Percentiles rank a stretch among this genome's conserved stretches.
Conservation (phyloP, 2,888 invertebrate genomes). For the Acholoe squamosa region DNA sequence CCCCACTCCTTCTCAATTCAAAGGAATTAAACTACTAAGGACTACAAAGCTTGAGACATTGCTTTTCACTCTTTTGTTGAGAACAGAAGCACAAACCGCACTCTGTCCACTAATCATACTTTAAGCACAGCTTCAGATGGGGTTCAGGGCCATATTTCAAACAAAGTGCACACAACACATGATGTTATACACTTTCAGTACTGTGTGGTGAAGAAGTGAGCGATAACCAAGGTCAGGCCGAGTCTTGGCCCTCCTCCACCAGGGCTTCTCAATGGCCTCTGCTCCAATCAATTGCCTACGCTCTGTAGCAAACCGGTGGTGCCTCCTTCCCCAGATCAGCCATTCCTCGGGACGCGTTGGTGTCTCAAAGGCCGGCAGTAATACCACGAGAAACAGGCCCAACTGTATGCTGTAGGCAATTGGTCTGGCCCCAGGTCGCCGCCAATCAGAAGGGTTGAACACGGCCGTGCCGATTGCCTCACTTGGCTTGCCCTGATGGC, state of each 20-base stretch:
- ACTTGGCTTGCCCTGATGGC: slow-evolving; percentile 34
- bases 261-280: slow-evolving; percentile 37
- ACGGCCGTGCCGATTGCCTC: slow-evolving; percentile 59
- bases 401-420: slow-evolving; percentile 32
- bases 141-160: slow-evolving; percentile 18
- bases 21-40: too few relatives aligned
- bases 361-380: slow-evolving; percentile 54
- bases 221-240: slow-evolving; percentile 1
- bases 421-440: slow-evolving; percentile 50
- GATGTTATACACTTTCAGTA: slow-evolving; percentile 31
- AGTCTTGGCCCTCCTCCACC: slow-evolving; percentile 31
- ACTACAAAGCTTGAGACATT: too few relatives aligned
- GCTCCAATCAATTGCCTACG: slow-evolving; percentile 52
- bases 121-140: neutral
- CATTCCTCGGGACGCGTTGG: slow-evolving; percentile 23
- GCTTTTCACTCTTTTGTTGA: slow-evolving; percentile 6
- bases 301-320: neutral
- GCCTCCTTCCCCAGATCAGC: slow-evolving; percentile 38
- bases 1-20: neutral
- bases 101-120: neutral
- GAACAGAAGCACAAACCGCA: neutral
- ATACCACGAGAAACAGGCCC: slow-evolving; percentile 54
- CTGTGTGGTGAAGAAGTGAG: slow-evolving; percentile 16
- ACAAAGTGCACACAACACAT: neutral
- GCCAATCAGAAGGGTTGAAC: slow-evolving; percentile 56